Conservation (phyloP, 37 sponge, comb jelly and placozoan genomes). For the Cliona cf. orientalis region DNA sequence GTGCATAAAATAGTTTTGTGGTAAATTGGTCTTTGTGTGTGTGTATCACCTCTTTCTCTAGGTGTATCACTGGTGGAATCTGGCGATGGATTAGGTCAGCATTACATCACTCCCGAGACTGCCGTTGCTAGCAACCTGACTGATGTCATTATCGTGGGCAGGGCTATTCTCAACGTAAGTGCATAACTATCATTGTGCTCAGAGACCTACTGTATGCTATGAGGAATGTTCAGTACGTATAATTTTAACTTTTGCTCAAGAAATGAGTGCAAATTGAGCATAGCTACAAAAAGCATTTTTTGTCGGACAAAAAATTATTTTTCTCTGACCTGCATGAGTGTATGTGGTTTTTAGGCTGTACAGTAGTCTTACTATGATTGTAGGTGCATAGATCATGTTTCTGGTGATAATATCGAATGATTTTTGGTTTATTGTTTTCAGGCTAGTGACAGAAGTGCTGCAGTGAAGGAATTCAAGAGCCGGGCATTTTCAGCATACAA, state of each 20-base stretch:
- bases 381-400: too few species aligned
- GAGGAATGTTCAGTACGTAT: neutral
- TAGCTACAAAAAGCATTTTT: too few species aligned
- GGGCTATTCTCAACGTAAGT: constrained; percentile 71
- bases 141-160: constrained; percentile 86
- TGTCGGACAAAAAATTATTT: too few species aligned
- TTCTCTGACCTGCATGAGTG: too few species aligned
- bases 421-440: too few species aligned
- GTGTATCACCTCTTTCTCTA: constrained; percentile 7
- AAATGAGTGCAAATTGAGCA: too few species aligned
- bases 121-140: constrained; percentile 3
- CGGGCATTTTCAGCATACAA: too few species aligned
- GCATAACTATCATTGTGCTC: neutral
- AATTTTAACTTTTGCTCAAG: neutral
- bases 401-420: too few species aligned
- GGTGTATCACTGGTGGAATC: constrained; percentile 47
- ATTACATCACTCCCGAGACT: constrained; percentile 50
- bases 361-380: too few species aligned
- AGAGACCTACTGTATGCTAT: neutral
- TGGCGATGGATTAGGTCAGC: constrained; percentile 62
- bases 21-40: constrained; percentile 39
- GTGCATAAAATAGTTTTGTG: neutral
- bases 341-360: too few species aligned
- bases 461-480: too few species aligned
- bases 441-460: too few species aligned